Percentiles rank a stretch among this genome's conserved stretches.
These are phyloP conservation scores for Odontomyia ornata DNA, from an alignment of 2,888 invertebrate genomes.

Conservation along the genomic window DNA sequence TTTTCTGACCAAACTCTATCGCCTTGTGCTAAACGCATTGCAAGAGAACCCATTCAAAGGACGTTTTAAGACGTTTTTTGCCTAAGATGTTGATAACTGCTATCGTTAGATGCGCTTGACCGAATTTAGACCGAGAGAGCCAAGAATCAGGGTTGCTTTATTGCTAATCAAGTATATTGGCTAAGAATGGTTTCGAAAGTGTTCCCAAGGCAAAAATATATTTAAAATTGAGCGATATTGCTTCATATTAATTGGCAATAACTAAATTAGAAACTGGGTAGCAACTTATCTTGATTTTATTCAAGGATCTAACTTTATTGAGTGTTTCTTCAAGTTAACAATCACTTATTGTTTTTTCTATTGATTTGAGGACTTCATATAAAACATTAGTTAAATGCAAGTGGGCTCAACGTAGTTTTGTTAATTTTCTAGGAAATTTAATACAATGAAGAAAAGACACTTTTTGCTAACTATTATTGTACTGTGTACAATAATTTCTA, in stretches of 20 bases:
- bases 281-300: neutral
- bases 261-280: too few relatives aligned
- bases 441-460: constrained; percentile 45
- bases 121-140: constrained; percentile 9
- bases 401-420: neutral
- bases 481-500: constrained; percentile 43
- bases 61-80: neutral
- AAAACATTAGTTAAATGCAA: neutral
- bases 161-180: constrained; percentile 1
- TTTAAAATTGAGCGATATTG: neutral
- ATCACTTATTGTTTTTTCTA: neutral
- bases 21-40: neutral
- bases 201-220: neutral
- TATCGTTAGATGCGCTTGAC: neutral
- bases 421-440: constrained; percentile 17
- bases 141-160: constrained; percentile 22
- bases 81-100: constrained; percentile 7
- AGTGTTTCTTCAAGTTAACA: too few relatives aligned
- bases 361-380: neutral
- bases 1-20: neutral
- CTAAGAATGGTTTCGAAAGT: constrained; percentile 7
- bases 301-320: neutral
- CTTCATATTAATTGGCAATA: too few relatives aligned
- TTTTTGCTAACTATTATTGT: constrained; percentile 43
- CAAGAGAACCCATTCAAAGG: constrained; percentile 8